phyloP scores from a whole-genome alignment of 2,113 vertebrate genomes.

The Gallinago undulata region DNA sequence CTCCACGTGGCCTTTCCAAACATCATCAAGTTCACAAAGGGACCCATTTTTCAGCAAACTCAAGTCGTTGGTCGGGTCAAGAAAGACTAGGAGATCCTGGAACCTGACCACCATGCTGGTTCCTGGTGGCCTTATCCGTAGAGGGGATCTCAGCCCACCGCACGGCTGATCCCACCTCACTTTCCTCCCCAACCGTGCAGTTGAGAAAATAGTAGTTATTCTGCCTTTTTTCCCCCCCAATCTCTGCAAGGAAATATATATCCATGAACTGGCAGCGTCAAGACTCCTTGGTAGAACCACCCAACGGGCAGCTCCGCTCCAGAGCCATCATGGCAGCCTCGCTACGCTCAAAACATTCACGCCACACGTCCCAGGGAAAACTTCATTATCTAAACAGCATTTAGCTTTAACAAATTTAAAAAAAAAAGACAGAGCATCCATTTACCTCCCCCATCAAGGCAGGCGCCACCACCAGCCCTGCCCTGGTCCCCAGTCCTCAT shows the following conservation, averaged over 20 bases:
- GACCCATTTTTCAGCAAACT: background rate
- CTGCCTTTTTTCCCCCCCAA: background rate
- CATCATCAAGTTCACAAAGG: background rate
- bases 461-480: background rate
- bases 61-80: background rate
- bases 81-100: accelerated
- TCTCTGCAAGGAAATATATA: background rate
- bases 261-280: accelerated
- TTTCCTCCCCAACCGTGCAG: background rate
- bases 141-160: too few relatives aligned
- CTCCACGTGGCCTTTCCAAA: accelerated
- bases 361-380: background rate
- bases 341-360: background rate
- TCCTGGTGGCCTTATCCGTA: background rate
- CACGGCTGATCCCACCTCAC: background rate
- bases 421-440: background rate
- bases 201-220: background rate
- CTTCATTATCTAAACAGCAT: background rate
- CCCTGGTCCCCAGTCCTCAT: background rate
- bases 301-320: background rate
- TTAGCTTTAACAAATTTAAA: background rate
- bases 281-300: background rate
- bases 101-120: background rate
- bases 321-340: background rate
- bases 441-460: background rate